These are phyloP conservation scores for Hyla sarda DNA, from an alignment of 2,113 vertebrate genomes.

Conservation along the genomic window DNA sequence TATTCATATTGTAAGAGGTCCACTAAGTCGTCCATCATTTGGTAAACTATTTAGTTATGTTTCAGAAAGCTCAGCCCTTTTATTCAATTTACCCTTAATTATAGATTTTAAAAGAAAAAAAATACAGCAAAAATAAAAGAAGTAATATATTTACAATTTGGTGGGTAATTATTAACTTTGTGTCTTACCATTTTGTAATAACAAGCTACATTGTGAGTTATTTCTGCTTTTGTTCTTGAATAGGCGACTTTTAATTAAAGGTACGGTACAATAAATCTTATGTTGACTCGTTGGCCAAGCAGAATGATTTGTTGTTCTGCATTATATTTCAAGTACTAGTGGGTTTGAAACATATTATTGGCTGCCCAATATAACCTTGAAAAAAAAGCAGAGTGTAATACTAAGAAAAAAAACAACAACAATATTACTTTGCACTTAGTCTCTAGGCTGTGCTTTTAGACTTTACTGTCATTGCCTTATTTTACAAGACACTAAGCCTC, in stretches of 20 bases:
- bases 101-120: not conserved
- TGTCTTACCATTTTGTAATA: not conserved
- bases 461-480: not conserved
- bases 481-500: not conserved
- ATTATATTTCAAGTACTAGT: conserved; percentile 4
- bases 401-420: not conserved
- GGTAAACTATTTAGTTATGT: conserved; percentile 18
- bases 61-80: not conserved
- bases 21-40: conserved; percentile 34
- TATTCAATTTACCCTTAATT: conserved; percentile 22
- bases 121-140: not conserved
- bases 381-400: not conserved
- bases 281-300: not conserved
- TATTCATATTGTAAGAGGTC: conserved; percentile 32
- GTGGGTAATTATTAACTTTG: conserved; percentile 20
- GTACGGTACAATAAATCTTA: conserved; percentile 23
- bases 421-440: not conserved
- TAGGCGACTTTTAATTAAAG: conserved; percentile 24
- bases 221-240: conserved; percentile 19
- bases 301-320: conserved; percentile 10
- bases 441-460: not conserved
- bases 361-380: not conserved
- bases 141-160: conserved; percentile 14
- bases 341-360: conserved; percentile 2
- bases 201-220: not conserved